phyloP scores from a whole-genome alignment of 1,140 invertebrate species.

The Maconellicoccus hirsutus region DNA sequence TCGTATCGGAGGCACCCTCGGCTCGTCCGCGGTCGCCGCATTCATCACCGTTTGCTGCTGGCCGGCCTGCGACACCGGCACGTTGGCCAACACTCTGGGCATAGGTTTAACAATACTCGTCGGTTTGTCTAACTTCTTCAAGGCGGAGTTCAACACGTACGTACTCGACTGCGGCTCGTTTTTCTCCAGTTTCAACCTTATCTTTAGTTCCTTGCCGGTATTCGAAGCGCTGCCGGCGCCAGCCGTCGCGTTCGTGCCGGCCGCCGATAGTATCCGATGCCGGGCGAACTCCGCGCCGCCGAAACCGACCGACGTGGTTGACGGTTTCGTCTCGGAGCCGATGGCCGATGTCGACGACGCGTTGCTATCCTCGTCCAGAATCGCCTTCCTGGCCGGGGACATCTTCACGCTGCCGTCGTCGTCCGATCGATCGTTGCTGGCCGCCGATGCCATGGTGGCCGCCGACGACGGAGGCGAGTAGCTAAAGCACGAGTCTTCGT shows the following conservation, averaged over 20 bases:
- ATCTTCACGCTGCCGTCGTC: too few relatives aligned
- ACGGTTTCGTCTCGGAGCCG: too few relatives aligned
- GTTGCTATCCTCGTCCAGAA: too few relatives aligned
- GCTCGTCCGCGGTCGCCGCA: constrained; percentile 40
- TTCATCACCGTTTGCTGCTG: background rate
- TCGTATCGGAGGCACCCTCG: constrained; percentile 74
- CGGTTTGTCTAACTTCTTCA: constrained; percentile 40
- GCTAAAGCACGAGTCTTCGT: background rate
- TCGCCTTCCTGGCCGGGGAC: too few relatives aligned
- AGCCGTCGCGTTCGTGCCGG: constrained; percentile 34
- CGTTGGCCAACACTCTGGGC: background rate
- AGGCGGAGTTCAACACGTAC: constrained; percentile 57
- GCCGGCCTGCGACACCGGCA: background rate
- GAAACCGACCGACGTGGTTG: too few relatives aligned
- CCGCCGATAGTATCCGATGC: constrained; percentile 32
- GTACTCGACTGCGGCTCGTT: constrained; percentile 56
- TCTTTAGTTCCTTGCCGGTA: constrained; percentile 61
- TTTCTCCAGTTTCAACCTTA: constrained; percentile 70
- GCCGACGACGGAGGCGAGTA: background rate
- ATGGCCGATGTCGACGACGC: too few relatives aligned
- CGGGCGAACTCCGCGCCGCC: too few relatives aligned
- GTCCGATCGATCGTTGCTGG: too few relatives aligned
- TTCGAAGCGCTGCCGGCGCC: background rate
- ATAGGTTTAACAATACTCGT: background rate
- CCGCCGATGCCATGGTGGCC: too few relatives aligned